Percentiles rank a stretch among this genome's conserved stretches.
phyloP scores from a whole-genome alignment of 2,797 vertebrate genomes.

The Paguma larvata region DNA sequence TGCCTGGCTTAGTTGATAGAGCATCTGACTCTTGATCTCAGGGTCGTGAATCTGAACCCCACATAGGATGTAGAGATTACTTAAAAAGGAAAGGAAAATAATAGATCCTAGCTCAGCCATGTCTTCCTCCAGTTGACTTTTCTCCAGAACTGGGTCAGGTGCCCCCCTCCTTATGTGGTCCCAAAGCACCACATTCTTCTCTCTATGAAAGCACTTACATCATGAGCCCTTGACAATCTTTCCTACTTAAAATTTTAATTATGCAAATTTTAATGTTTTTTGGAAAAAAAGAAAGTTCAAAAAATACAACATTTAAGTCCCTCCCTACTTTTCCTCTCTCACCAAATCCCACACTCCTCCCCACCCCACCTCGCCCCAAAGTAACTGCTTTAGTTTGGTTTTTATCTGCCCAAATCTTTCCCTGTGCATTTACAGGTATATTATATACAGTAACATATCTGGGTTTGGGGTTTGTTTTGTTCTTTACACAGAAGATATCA shows the following conservation, averaged over 20 bases:
- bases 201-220: neutral
- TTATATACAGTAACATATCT: neutral
- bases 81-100: neutral
- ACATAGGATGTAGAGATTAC: neutral
- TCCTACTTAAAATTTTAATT: neutral
- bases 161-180: neutral
- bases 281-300: neutral
- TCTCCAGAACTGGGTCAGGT: neutral
- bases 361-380: neutral
- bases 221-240: neutral
- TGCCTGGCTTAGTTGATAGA: neutral
- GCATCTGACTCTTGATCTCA: neutral
- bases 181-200: neutral
- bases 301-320: neutral
- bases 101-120: neutral
- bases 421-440: neutral
- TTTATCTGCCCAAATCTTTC: neutral
- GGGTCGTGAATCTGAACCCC: neutral
- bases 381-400: neutral
- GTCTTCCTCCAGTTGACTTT: neutral
- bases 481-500: neutral
- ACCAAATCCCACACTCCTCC: neutral
- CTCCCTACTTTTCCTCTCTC: neutral
- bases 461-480: constrained; percentile 27
- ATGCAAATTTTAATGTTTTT: neutral